These are phyloP conservation scores for Mola mola DNA, from an alignment of 2,113 vertebrate genomes.

Conservation along the genomic window DNA sequence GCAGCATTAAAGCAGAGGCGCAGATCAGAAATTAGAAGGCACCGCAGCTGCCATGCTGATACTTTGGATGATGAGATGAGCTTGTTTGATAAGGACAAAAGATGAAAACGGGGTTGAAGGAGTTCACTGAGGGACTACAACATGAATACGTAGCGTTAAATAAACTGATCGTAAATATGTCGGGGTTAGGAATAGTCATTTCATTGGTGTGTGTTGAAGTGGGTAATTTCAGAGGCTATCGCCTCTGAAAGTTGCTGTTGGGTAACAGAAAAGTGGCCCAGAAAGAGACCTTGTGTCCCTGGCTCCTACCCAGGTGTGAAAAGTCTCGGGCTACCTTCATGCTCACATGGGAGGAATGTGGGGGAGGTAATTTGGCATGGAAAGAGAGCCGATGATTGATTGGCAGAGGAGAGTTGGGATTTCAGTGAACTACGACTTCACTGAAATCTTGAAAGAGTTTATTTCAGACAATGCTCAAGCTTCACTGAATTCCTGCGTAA, in stretches of 20 bases:
- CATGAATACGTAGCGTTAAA: conserved; percentile 60
- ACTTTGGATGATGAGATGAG: too few species aligned
- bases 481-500: neutral
- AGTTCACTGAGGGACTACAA: conserved; percentile 30
- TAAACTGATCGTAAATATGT: conserved; percentile 61
- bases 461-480: neutral
- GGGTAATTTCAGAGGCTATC: too few species aligned
- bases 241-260: neutral
- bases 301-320: conserved; percentile 64
- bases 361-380: conserved; percentile 18
- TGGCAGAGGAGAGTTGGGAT: too few species aligned
- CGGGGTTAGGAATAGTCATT: too few species aligned
- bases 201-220: too few species aligned
- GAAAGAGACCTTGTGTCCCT: conserved; percentile 30
- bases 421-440: neutral
- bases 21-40: conserved; percentile 24
- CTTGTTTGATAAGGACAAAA: neutral
- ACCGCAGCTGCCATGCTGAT: too few species aligned
- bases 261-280: conserved; percentile 4
- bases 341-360: conserved; percentile 59
- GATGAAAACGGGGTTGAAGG: conserved; percentile 9
- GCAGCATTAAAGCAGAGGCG: conserved; percentile 68
- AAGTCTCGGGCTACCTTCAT: conserved; percentile 57
- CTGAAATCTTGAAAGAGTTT: neutral
- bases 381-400: conserved; percentile 10